Evolutionary conservation across 2,888 invertebrate species (phyloP), one percentile per base, ranked within the genome.

Genomic region (Ctenicera cuprea): DNA sequence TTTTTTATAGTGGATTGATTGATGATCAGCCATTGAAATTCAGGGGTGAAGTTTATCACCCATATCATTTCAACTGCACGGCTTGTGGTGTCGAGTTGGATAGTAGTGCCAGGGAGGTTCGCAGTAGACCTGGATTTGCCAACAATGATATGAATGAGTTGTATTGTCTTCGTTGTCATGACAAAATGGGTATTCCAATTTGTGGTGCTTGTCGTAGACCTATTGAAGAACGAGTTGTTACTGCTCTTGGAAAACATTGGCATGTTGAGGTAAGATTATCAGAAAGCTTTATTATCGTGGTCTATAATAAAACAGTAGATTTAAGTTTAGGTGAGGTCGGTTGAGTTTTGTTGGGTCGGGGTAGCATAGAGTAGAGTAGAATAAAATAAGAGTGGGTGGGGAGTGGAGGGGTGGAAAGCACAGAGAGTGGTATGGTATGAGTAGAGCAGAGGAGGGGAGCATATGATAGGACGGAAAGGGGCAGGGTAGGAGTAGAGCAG

Each of bases 151-250:
- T 96, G 91, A 96, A 97, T 85, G 98, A 99, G 83, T 88, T 99
- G 68, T 99, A 98, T 88, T 99, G 99, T 85, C 90, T 99, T 78
- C 93, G 99, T 67, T 99, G 99, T 85, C 98, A 99, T 85, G 99
- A 99, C 87, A 98, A 99, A 89, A 99, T 99, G 98, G 99, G 99
- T 30, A 98, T 99, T 78, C 99, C 99, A n/a, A 99, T 99, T 81
- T 99, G 99, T 87, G 99, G 99, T 33, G 99, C 99, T 64, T 99
- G 99, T 86, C 94, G 99, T 64, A 94, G 99, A 30, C 99, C 99
- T 0, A 99, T 99, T 79, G 99, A 99, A 87, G 99, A 99, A 87
- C 91, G 99, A 74, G 98, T 99, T 30, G 98, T 99, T 9, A 99
- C 99, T 37, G 99, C 99, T 11, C 89, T 99, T 30, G 99, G 98